These are phyloP conservation scores for Napeogenes inachia DNA, from an alignment of 2,888 invertebrate species.

Conservation along the genomic window DNA sequence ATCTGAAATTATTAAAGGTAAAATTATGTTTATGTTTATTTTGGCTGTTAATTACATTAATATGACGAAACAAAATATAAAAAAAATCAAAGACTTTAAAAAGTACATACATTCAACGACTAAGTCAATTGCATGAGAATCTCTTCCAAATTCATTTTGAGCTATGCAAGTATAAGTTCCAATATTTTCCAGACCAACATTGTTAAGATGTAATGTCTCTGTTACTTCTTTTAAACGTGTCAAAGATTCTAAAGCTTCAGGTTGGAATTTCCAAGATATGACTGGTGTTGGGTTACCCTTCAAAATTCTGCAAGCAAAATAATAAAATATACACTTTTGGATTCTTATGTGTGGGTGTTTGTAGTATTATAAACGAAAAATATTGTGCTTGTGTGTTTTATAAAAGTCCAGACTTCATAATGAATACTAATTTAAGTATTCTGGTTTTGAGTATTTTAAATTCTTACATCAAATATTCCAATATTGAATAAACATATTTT, in stretches of 20 bases:
- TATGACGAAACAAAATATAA: constrained; percentile 1
- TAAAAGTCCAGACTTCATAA: no score
- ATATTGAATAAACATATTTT: neutral
- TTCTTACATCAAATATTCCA: no score
- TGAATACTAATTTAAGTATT: no score
- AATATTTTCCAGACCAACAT: constrained; percentile 25
- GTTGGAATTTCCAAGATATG: constrained; percentile 39
- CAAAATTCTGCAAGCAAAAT: constrained; percentile 13
- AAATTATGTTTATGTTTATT: neutral
- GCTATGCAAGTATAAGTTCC: constrained; percentile 43
- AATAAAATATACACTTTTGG: constrained; percentile 13
- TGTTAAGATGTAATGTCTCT: constrained; percentile 29
- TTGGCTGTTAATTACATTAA: neutral
- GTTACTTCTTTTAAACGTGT: constrained; percentile 17
- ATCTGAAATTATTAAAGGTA: constrained; percentile 35
- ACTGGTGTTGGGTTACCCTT: constrained; percentile 16
- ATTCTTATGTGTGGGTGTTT: neutral
- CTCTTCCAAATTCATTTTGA: constrained; percentile 38
- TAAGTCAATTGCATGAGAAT: constrained; percentile 35
- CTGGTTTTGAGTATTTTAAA: no score
- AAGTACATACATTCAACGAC: constrained; percentile 44
- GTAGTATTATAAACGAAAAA: no score
- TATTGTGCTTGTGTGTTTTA: no score
- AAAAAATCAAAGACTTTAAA: neutral
- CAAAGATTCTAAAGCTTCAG: neutral